Evolutionary conservation across 1,140 invertebrate genomes (phyloP).

Genomic region (Lanistes nyassanus): DNA sequence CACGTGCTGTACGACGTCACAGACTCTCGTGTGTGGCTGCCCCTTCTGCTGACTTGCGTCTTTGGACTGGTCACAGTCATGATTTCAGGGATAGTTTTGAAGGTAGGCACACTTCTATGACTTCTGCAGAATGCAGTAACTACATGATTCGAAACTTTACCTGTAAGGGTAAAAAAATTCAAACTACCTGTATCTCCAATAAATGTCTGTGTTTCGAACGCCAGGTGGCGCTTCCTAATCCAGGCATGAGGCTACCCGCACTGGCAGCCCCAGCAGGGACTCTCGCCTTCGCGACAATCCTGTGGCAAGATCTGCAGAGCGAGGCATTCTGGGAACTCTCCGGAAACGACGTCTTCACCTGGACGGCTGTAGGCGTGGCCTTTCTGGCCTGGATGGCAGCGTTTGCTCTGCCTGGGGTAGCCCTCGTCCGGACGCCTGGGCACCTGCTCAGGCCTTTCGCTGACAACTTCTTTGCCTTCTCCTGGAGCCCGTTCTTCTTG

Average conservation of each 20-base stretch:
- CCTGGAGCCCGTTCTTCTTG: slow-evolving; percentile 35
- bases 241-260: slow-evolving; percentile 35
- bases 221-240: slow-evolving; percentile 20
- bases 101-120: not conserved
- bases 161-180: too few relatives aligned
- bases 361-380: slow-evolving; percentile 29
- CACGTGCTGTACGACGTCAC: slow-evolving; percentile 15
- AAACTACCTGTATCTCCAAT: too few relatives aligned
- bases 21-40: slow-evolving; percentile 25
- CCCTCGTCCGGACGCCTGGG: slow-evolving; percentile 16
- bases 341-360: slow-evolving; percentile 24
- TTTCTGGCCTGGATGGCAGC: slow-evolving; percentile 30
- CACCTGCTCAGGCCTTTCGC: slow-evolving; percentile 21
- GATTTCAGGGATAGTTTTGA: slow-evolving; percentile 25
- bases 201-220: too few relatives aligned
- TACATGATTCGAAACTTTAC: too few relatives aligned
- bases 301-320: slow-evolving; percentile 36
- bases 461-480: slow-evolving; percentile 29
- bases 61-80: slow-evolving; percentile 24
- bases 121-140: too few relatives aligned
- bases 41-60: slow-evolving; percentile 22
- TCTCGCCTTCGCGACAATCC: slow-evolving; percentile 5
- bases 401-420: slow-evolving; percentile 15
- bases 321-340: slow-evolving; percentile 37
- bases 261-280: slow-evolving; percentile 25